Evolutionary conservation across 2,113 vertebrate genomes (phyloP).

Genomic region (Podocnemis expansa): DNA sequence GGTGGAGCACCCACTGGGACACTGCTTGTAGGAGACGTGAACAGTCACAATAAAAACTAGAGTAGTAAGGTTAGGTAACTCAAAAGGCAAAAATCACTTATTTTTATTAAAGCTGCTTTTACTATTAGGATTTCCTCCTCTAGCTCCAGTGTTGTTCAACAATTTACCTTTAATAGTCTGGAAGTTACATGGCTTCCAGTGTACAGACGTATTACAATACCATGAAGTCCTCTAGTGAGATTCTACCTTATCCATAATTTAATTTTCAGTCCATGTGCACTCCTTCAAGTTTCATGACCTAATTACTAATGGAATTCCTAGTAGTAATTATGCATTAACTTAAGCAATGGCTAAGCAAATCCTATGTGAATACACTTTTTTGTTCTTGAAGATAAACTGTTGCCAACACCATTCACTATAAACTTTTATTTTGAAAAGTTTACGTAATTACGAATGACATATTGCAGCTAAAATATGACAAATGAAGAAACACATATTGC

Average conservation of each 20-base stretch:
- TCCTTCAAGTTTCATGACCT: not conserved
- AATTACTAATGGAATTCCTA: not conserved
- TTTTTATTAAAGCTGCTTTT: rapidly evolving
- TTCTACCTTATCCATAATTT: not conserved
- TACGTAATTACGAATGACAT: not conserved
- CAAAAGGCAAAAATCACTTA: not conserved
- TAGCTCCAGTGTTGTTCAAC: not conserved
- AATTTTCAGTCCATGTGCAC: not conserved
- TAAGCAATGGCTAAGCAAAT: not conserved
- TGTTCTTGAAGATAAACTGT: not conserved
- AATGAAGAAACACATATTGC: not conserved
- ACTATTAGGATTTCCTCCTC: not conserved
- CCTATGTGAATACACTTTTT: not conserved
- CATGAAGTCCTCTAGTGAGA: not conserved
- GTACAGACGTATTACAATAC: not conserved
- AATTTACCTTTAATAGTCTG: not conserved
- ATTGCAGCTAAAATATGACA: not conserved
- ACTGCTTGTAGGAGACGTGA: too few relatives aligned
- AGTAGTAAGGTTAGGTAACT: not conserved
- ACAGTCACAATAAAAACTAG: not conserved
- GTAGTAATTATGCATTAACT: not conserved
- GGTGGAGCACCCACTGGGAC: too few relatives aligned
- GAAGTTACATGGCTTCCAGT: not conserved
- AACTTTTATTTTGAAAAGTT: not conserved
- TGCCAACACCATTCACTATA: not conserved